A percentile compares a stretch with the other conserved stretches of the same genome.
These are phyloP conservation scores for Drosophila sproati DNA, from an alignment of 1,140 invertebrate genomes.

Conservation along the genomic window DNA sequence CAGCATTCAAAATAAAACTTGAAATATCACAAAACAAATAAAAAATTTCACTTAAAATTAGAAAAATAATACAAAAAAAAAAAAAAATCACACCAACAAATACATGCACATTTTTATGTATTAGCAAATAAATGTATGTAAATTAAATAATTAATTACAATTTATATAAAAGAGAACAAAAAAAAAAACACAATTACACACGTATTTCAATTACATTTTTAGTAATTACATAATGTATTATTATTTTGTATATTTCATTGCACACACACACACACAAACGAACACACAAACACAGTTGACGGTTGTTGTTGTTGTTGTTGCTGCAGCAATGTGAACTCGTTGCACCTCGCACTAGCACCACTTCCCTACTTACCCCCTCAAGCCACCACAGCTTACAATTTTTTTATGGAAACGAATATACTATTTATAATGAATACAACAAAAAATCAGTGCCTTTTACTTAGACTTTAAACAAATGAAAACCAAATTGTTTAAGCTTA, in stretches of 20 bases:
- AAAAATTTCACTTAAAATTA: conserved; percentile 33
- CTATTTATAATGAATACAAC: neutral
- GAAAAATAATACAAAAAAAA: conserved; percentile 3
- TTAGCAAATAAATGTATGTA: conserved; percentile 65
- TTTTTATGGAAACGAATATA: conserved; percentile 43
- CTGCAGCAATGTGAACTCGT: conserved; percentile 66
- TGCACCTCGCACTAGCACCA: conserved; percentile 64
- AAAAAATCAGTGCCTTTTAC: conserved; percentile 76
- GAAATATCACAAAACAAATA: conserved; percentile 23
- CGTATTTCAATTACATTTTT: conserved; percentile 79
- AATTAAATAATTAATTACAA: conserved; percentile 41
- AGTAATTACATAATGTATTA: conserved; percentile 79
- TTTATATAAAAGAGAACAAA: conserved; percentile 26
- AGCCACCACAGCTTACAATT: conserved; percentile 32
- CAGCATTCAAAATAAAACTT: conserved; percentile 44
- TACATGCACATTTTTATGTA: conserved; percentile 72
- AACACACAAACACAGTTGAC: conserved; percentile 43
- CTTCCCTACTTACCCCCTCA: neutral
- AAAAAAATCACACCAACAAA: conserved; percentile 19
- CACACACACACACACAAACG: conserved; percentile 39
- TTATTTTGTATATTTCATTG: conserved; percentile 74
- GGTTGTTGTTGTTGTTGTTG: conserved; percentile 45
- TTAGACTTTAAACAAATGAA: conserved; percentile 69
- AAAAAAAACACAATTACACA: conserved; percentile 45
- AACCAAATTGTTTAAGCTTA: conserved; percentile 55